Conservation (phyloP, 2,113 vertebrate species). For the Rhinoptilus africanus region DNA sequence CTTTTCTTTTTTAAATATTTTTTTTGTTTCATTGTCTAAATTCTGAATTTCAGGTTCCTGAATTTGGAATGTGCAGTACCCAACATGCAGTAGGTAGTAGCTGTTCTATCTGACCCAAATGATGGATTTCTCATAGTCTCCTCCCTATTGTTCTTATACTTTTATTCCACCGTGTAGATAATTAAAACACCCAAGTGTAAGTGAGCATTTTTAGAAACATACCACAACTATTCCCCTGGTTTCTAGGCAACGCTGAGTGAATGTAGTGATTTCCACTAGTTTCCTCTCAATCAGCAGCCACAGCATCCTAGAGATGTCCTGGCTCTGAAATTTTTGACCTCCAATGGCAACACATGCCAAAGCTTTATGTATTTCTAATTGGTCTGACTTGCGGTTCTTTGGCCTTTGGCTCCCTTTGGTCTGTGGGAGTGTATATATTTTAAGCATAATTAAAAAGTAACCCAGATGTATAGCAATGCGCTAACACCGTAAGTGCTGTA, state of each 20-base stretch:
- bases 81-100: neutral
- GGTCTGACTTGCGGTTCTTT: neutral
- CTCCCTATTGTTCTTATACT: neutral
- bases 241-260: constrained; percentile 69
- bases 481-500: neutral
- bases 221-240: constrained; percentile 34
- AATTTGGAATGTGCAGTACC: neutral
- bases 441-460: neutral
- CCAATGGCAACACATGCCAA: neutral
- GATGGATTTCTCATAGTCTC: neutral
- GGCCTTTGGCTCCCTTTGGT: neutral
- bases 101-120: neutral
- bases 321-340: neutral
- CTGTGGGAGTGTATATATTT: neutral
- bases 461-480: neutral
- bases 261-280: constrained; percentile 13
- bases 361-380: neutral
- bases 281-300: constrained; percentile 4
- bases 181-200: constrained; percentile 31
- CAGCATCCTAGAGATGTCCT: neutral
- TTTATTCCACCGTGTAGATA: neutral
- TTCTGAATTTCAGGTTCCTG: neutral
- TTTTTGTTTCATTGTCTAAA: neutral
- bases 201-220: constrained; percentile 46
- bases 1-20: neutral